phyloP scores from a whole-genome alignment of 1,140 invertebrate genomes.

The Apis florea region DNA sequence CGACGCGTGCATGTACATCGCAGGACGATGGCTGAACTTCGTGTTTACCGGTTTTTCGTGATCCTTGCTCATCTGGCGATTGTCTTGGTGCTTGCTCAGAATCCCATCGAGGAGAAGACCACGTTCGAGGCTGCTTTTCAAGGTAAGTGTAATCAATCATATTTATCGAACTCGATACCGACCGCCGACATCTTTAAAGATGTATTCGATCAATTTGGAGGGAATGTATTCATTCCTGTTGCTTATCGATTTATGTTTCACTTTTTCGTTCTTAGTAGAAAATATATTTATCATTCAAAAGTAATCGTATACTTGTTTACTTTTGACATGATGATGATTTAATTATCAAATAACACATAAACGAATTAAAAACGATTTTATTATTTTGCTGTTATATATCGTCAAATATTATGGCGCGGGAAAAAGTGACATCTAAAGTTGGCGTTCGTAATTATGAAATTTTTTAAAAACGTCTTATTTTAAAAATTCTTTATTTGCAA shows the following conservation, averaged over 20 bases:
- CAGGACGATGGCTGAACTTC: constrained; percentile 64
- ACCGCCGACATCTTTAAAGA: neutral
- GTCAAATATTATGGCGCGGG: too few species aligned
- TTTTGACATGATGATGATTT: too few species aligned
- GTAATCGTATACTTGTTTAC: too few species aligned
- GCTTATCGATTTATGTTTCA: neutral
- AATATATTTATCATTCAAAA: too few species aligned
- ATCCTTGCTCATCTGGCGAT: constrained; percentile 67
- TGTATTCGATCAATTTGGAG: neutral
- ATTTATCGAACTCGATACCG: neutral
- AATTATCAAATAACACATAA: too few species aligned
- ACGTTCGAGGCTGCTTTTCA: constrained; percentile 83
- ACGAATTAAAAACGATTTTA: too few species aligned
- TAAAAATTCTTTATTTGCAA: too few species aligned
- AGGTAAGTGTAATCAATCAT: constrained; percentile 73
- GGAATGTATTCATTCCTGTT: neutral
- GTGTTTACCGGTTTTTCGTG: constrained; percentile 69
- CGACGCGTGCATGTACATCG: constrained; percentile 61
- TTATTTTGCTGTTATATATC: too few species aligned
- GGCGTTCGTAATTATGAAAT: too few species aligned
- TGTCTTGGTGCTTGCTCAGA: constrained; percentile 67
- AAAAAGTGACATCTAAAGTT: too few species aligned
- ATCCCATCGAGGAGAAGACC: constrained; percentile 76
- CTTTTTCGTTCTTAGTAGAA: neutral
- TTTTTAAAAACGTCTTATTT: too few species aligned